A percentile compares a stretch with the other conserved stretches of the same genome.
Conservation (phyloP, 2,113 vertebrate species). For the Steatornis caripensis region DNA sequence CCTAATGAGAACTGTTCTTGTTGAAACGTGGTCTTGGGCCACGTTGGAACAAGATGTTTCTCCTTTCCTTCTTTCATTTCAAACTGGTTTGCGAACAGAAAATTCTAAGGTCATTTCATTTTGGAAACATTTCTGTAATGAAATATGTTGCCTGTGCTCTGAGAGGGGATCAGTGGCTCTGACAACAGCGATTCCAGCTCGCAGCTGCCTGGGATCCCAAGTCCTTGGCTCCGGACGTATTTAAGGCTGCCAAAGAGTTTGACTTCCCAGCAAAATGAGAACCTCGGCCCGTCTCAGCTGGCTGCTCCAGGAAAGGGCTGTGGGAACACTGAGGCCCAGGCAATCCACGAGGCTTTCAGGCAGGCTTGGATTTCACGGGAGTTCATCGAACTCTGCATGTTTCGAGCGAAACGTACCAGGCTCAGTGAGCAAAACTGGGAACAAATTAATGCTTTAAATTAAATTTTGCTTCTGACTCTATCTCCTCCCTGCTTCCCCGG, state of each 20-base stretch:
- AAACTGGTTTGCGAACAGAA: neutral
- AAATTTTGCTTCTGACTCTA: neutral
- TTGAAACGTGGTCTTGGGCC: neutral
- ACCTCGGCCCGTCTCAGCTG: neutral
- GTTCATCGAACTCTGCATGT: neutral
- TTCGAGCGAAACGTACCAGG: neutral
- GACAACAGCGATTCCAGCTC: neutral
- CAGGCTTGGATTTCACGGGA: neutral
- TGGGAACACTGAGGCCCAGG: fast-evolving
- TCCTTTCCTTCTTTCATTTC: neutral
- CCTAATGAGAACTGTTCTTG: neutral
- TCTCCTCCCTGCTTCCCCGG: neutral
- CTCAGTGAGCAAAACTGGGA: neutral
- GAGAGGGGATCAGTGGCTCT: neutral
- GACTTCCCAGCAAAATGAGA: neutral
- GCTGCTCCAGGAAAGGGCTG: neutral
- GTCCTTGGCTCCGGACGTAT: neutral
- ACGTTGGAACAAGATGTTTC: neutral
- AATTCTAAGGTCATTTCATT: neutral
- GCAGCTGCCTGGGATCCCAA: neutral
- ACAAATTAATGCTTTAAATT: neutral
- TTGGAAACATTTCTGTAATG: neutral
- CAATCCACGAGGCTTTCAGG: neutral
- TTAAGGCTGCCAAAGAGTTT: neutral
- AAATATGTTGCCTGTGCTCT: neutral